Conservation (phyloP, 2,797 vertebrate species). For the Australoheros facetus region DNA sequence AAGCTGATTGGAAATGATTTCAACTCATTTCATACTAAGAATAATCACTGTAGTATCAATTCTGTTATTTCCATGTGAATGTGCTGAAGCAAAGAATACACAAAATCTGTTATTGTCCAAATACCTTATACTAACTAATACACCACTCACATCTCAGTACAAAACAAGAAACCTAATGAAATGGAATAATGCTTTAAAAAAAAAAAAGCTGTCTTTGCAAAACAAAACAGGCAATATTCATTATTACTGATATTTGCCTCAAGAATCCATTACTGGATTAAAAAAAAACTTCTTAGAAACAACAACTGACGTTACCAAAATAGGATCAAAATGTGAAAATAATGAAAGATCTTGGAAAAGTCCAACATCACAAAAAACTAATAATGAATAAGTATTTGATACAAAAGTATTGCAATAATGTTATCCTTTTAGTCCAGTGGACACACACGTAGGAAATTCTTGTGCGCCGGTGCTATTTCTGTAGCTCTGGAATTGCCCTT, state of each 20-base stretch:
- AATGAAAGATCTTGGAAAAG: neutral
- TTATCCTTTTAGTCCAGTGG: neutral
- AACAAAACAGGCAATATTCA: too few relatives aligned
- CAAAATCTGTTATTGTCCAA: neutral
- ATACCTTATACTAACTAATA: neutral
- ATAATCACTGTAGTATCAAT: neutral
- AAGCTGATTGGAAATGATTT: neutral
- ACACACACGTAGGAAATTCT: constrained; percentile 15
- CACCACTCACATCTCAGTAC: neutral
- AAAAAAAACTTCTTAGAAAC: neutral
- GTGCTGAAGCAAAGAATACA: too few relatives aligned
- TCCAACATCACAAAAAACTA: neutral
- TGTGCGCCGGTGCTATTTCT: constrained; percentile 58
- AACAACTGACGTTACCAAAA: neutral
- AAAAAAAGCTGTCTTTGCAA: too few relatives aligned
- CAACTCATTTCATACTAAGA: neutral
- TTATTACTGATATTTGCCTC: too few relatives aligned
- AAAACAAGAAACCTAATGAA: neutral
- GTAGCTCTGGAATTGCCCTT: constrained; percentile 47
- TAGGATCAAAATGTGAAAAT: neutral
- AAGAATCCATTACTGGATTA: too few relatives aligned
- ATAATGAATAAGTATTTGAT: neutral
- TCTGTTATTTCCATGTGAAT: neutral
- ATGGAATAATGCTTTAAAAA: too few relatives aligned
- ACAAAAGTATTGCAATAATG: neutral